Conservation (phyloP, 2,113 vertebrate genomes). For the Caracal caracal region DNA sequence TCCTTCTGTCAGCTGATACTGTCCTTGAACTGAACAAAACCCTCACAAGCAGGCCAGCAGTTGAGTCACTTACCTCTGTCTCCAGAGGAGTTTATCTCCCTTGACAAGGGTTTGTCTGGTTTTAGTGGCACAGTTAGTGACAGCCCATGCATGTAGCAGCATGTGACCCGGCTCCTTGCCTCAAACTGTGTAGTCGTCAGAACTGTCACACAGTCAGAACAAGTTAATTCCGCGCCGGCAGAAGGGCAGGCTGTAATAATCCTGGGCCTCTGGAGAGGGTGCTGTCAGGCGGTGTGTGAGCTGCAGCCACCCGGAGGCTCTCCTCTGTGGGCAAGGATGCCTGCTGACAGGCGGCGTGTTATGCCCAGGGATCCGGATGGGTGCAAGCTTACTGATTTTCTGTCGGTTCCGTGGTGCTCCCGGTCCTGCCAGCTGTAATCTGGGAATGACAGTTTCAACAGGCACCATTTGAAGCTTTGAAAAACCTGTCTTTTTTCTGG, state of each 20-base stretch:
- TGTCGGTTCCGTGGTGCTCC: neutral
- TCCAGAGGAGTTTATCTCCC: slow-evolving; percentile 84
- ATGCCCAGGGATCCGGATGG: neutral
- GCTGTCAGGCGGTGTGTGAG: slow-evolving; percentile 77
- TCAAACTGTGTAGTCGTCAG: slow-evolving; percentile 74
- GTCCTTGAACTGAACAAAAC: slow-evolving; percentile 86
- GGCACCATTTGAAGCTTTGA: slow-evolving; percentile 14
- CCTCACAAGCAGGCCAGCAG: slow-evolving; percentile 61
- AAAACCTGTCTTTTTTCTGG: neutral
- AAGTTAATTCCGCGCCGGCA: slow-evolving; percentile 85
- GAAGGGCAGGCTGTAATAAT: slow-evolving; percentile 83
- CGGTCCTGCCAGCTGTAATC: neutral
- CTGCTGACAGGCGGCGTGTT: slow-evolving; percentile 76
- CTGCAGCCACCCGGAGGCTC: slow-evolving; percentile 43
- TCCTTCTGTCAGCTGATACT: slow-evolving; percentile 68
- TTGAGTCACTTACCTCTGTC: slow-evolving; percentile 81
- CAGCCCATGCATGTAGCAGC: slow-evolving; percentile 82
- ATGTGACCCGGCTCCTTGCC: slow-evolving; percentile 81
- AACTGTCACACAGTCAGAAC: slow-evolving; percentile 88
- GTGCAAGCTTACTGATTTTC: slow-evolving; percentile 71
- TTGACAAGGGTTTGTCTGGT: slow-evolving; percentile 86
- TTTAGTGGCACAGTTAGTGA: slow-evolving; percentile 82
- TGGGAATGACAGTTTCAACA: slow-evolving; percentile 13
- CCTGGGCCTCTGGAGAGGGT: slow-evolving; percentile 86
- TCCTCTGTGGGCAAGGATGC: slow-evolving; percentile 33